phyloP scores from a whole-genome alignment of 2,888 invertebrate species.

The Ophraella communa region DNA sequence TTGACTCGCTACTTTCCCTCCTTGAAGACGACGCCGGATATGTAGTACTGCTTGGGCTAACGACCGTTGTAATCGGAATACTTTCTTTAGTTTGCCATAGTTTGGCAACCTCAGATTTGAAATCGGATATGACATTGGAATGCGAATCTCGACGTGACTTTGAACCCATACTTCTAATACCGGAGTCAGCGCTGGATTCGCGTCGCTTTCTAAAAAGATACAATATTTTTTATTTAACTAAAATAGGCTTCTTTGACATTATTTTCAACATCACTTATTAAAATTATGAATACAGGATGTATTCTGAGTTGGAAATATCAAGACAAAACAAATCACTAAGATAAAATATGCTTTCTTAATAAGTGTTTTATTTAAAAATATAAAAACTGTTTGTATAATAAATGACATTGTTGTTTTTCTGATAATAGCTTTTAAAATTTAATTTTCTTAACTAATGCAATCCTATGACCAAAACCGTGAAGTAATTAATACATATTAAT shows the following conservation, averaged over 20 bases:
- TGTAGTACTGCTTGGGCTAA: slow-evolving; percentile 53
- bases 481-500: no score
- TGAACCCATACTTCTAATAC: slow-evolving; percentile 74
- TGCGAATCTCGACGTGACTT: slow-evolving; percentile 78
- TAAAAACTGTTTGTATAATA: no score
- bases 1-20: slow-evolving; percentile 64
- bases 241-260: neutral
- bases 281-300: no score
- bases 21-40: slow-evolving; percentile 16
- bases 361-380: no score
- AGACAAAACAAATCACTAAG: no score
- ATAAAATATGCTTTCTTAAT: no score
- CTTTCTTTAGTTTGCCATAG: slow-evolving; percentile 73
- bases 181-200: slow-evolving; percentile 87
- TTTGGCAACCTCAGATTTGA: slow-evolving; percentile 74
- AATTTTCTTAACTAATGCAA: no score
- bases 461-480: no score
- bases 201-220: slow-evolving; percentile 70
- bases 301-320: no score
- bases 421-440: no score
- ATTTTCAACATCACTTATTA: no score
- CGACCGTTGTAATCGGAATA: slow-evolving; percentile 63
- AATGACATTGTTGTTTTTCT: no score
- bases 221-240: neutral
- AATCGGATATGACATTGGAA: slow-evolving; percentile 68